Conservation (phyloP, 2,888 invertebrate species). For the Tetrapedia diversipes region DNA sequence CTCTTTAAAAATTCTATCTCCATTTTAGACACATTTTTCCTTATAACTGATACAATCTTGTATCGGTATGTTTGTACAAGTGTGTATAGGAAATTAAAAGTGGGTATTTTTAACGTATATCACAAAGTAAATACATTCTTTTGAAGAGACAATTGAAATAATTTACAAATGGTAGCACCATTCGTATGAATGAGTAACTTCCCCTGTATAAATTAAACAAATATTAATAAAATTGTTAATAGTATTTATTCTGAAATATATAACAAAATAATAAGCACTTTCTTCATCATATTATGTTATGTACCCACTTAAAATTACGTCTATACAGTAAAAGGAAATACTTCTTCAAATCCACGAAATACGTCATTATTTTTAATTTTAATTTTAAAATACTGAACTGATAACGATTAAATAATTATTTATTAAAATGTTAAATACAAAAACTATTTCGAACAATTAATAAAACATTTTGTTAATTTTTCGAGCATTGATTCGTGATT, state of each 20-base stretch:
- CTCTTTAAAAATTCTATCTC: conserved; percentile 51
- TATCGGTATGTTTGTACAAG: not conserved
- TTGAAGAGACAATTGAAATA: not conserved
- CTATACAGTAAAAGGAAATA: not conserved
- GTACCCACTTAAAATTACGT: not conserved
- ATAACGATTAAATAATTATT: not conserved
- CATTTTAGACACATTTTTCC: conserved; percentile 29
- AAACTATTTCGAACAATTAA: too few relatives aligned
- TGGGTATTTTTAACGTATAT: not conserved
- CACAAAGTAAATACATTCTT: not conserved
- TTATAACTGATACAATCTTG: too few relatives aligned
- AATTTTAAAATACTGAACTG: not conserved
- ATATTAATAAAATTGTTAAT: not conserved
- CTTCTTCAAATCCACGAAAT: not conserved
- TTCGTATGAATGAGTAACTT: not conserved
- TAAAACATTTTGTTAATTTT: not conserved
- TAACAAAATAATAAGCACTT: not conserved
- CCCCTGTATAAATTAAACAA: not conserved
- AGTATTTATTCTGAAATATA: not conserved
- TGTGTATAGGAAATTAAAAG: not conserved
- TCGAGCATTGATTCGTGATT: not conserved
- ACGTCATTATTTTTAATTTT: too few relatives aligned
- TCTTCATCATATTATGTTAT: too few relatives aligned
- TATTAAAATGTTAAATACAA: not conserved
- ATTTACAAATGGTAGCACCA: not conserved